Evolutionary conservation across 2,797 vertebrate genomes (phyloP), one percentile per base, ranked within the genome.

Genomic region (Girardinus metallicus): DNA sequence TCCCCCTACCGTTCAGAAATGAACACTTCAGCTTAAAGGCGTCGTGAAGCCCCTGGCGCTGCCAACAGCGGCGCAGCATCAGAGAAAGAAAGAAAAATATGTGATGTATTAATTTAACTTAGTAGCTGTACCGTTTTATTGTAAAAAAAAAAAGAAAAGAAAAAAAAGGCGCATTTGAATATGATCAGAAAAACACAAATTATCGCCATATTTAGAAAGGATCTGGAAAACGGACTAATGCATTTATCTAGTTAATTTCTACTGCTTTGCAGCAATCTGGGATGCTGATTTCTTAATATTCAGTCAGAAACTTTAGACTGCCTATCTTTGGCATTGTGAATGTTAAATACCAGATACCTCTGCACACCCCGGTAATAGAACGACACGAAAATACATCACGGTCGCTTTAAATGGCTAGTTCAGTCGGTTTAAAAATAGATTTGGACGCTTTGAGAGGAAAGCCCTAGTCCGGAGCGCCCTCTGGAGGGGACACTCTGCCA

Each of bases 361-460:
- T 72, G 5, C 68, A 82, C 68, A 78, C 75, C 49, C 23, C 74
- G 86, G 77, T 76, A 88, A 86, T 4, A 88, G 88, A 90, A 85
- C 91, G 80, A 88, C 66, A 84, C 81, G 87, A 90, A 92, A 90
- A 91, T 73, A 88, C 85, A 86, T 85, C 80, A 92, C 81, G 76
- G 88, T 92, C 90, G 82, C 87, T 87, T 82, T 84, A 88, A 88
- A 85, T 92, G 89, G 89, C 85, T 91, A 78, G 57, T 83, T 85
- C 90, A 41, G 21, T 75, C 16, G n/a, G 60, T 90, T 76, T 94
- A 93, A 91, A 94, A 93, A 94, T 94, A 93, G 92, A 92, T 49
- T 49, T 10, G 74, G 87, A 84, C 82, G 79, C 81, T 77, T 29
- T 76, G 82, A 49, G 36, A 88, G 88, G 86, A 89, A 86, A 91